Base-by-base conservation (phyloP, 2,113 vertebrate genomes). In the Thamnaconus septentrionalis region DNA sequence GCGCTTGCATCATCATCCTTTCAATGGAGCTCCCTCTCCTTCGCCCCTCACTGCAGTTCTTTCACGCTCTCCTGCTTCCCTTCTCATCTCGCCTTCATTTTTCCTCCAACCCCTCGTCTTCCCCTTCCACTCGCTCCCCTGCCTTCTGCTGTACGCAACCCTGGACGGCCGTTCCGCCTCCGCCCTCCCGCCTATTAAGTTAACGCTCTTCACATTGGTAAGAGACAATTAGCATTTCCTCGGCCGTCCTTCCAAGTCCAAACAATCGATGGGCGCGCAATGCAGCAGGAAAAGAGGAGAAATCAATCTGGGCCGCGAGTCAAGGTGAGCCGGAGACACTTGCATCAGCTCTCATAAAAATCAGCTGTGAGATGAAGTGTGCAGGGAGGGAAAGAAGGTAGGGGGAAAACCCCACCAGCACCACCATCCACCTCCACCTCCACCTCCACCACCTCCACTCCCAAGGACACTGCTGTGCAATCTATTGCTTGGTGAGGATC, bases 1-100 rank as follows among this genome's bases (percentile, higher is more conserved):
- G 61, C 70, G 58, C 82, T 89, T 89, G 78, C 87, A 86, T 89
- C 87, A 88, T 74, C 76, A 53, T 75, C 59, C 66, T 53, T 68
- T 71, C 78, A 82, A 84, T 83, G 82, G 51, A 64, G 41, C 73
- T 84, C 78, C 66, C 61, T 68, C 64, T 63, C 55, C 56, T 56
- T 65, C 44, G 65, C 60, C 55, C 55, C 56, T 61, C 52, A 53
- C 77, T 59, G 55, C 62, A 48, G 54, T 66, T 44, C 53, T 59
- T 54, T 53, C 55, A 4, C 43, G 41, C 46, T 18, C 57, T 64
- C 42, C 41, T 42, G 61, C 41, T 71, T 66, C 53, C 53, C 31
- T 39, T 51, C 8, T 39, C 46, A 4, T 5, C 41, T 6, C 31
- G 6, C 7, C 51, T 18, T 8, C 53, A 8, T 7, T 8, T 56